Conservation (phyloP, 2,888 invertebrate species). For the Halictus quadricinctus region DNA sequence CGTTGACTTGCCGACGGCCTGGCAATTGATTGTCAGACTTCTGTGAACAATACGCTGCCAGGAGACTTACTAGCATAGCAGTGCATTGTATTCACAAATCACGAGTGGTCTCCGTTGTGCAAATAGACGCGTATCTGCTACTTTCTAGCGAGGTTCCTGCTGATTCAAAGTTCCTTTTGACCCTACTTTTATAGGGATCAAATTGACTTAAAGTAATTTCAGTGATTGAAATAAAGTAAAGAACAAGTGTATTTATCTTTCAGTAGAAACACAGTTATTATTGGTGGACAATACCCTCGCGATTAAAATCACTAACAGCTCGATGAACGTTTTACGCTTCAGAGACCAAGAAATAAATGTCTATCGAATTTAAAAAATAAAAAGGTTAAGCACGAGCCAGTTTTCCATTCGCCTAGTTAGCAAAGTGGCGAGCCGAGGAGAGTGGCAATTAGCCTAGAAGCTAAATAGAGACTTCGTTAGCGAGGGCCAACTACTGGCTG, state of each 20-base stretch:
- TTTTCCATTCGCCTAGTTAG: neutral
- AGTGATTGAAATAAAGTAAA: neutral
- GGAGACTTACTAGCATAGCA: neutral
- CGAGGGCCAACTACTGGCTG: slow-evolving; percentile 4
- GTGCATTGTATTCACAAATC: neutral
- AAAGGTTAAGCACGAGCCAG: no score
- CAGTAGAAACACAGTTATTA: neutral
- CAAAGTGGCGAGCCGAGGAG: neutral
- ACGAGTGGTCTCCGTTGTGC: neutral
- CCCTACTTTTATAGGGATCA: no score
- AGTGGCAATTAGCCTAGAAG: slow-evolving; percentile 9
- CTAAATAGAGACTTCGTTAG: slow-evolving; percentile 57
- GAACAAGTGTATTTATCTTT: neutral
- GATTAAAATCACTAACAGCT: neutral
- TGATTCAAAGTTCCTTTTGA: neutral
- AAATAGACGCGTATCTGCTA: neutral
- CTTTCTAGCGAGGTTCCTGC: neutral
- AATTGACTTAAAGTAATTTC: no score
- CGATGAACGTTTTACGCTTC: neutral
- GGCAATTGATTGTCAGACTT: neutral
- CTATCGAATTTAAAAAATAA: neutral
- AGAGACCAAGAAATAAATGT: neutral
- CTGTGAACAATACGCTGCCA: neutral
- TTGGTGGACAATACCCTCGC: no score
- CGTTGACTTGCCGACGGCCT: neutral